A percentile compares a stretch with the other conserved stretches of the same genome.
Conservation (phyloP, 2,113 vertebrate species). For the Meleagris gallopavo region DNA sequence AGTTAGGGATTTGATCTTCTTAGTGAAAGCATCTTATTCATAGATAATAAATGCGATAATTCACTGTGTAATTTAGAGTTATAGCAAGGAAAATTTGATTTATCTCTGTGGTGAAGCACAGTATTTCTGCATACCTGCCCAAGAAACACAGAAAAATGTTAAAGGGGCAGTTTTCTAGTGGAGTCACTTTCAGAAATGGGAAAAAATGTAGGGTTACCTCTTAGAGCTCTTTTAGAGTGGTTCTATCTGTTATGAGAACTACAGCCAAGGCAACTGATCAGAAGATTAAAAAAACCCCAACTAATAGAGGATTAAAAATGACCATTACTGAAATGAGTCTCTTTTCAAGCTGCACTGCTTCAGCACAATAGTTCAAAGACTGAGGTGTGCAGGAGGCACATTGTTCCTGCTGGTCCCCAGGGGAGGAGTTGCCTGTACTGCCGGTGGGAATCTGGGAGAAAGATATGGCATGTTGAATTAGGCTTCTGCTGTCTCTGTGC, state of each 20-base stretch:
- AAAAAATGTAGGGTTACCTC: not conserved
- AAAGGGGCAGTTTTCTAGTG: not conserved
- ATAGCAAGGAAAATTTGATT: not conserved
- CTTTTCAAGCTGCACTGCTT: not conserved
- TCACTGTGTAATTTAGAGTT: not conserved
- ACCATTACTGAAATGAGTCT: accelerated
- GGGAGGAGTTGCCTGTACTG: accelerated
- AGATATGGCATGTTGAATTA: not conserved
- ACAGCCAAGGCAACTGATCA: not conserved
- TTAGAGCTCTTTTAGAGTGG: not conserved
- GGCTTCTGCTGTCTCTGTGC: not conserved
- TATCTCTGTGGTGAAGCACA: not conserved
- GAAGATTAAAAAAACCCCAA: not conserved
- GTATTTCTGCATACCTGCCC: not conserved
- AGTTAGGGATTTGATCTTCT: not conserved
- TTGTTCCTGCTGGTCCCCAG: accelerated
- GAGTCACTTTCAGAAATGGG: not conserved
- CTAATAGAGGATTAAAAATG: not conserved
- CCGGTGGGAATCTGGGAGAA: accelerated
- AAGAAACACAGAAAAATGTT: not conserved
- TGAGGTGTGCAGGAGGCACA: not conserved
- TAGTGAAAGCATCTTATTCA: not conserved
- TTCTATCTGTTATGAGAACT: not conserved
- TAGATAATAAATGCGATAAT: not conserved
- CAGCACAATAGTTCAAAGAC: not conserved